Percentiles rank a stretch among this genome's conserved stretches.
Conservation (phyloP, 2,888 invertebrate genomes). For the Luperina nickerlii region DNA sequence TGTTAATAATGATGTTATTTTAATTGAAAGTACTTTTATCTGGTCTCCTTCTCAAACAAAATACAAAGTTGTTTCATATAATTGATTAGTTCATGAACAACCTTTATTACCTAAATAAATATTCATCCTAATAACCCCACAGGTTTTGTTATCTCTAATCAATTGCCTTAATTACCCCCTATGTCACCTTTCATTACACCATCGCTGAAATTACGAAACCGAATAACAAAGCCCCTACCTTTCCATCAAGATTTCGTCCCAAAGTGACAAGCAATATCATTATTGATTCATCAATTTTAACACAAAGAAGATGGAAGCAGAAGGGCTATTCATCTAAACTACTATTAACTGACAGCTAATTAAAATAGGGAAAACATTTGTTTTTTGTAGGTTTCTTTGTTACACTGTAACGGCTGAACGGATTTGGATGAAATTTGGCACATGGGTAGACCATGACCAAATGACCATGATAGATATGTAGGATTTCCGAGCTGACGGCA, state of each 20-base stretch:
- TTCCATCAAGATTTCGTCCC: conserved; percentile 26
- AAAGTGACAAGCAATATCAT: conserved; percentile 45
- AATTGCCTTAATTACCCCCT: conserved; percentile 31
- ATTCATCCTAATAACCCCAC: not conserved
- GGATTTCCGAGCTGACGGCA: no score
- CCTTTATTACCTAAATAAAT: not conserved
- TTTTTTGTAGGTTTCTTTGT: no score
- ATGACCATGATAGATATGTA: no score
- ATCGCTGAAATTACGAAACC: conserved; percentile 24
- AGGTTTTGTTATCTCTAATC: conserved; percentile 11
- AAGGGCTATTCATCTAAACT: not conserved
- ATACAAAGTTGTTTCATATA: not conserved
- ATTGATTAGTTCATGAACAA: not conserved
- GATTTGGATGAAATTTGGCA: no score
- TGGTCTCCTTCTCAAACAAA: not conserved
- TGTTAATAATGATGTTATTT: not conserved
- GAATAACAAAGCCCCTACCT: conserved; percentile 31
- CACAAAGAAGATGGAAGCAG: not conserved
- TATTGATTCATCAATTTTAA: conserved; percentile 44
- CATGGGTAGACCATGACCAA: no score
- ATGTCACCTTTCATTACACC: conserved; percentile 21
- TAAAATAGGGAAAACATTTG: no score
- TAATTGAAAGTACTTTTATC: not conserved
- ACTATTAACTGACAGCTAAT: no score
- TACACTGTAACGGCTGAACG: no score